phyloP scores from a whole-genome alignment of 2,888 invertebrate species.

The Leptura quadrifasciata region DNA sequence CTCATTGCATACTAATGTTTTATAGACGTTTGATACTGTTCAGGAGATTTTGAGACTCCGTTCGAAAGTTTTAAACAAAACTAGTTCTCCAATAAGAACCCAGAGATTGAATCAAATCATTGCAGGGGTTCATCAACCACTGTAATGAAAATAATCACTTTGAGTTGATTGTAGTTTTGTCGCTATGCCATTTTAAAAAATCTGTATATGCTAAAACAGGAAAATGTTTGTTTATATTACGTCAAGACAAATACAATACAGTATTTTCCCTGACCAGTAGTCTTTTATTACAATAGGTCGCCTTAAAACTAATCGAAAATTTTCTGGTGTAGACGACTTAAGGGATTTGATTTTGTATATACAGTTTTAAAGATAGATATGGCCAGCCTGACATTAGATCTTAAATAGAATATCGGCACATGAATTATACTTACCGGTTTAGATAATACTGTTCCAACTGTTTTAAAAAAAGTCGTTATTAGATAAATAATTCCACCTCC shows the following conservation, averaged over 20 bases:
- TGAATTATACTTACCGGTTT: constrained; percentile 54
- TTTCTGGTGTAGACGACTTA: neutral
- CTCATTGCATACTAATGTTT: neutral
- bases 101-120: no score
- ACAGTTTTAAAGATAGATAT: neutral
- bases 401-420: neutral
- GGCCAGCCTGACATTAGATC: neutral
- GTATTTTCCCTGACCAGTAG: neutral
- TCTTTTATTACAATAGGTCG: neutral
- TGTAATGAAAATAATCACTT: neutral
- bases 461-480: constrained; percentile 52
- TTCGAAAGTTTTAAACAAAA: neutral
- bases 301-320: neutral
- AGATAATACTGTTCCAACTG: constrained; percentile 53
- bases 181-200: neutral
- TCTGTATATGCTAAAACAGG: neutral
- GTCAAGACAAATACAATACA: neutral
- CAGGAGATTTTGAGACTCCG: neutral
- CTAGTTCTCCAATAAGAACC: neutral
- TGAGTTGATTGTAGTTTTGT: neutral
- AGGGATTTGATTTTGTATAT: neutral
- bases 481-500: constrained; percentile 55
- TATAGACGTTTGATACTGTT: neutral
- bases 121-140: neutral
- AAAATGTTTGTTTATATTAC: neutral